A percentile compares a stretch with the other conserved stretches of the same genome.
These are phyloP conservation scores for Capitulum mitella DNA, from an alignment of 2,888 invertebrate species.

Conservation along the genomic window DNA sequence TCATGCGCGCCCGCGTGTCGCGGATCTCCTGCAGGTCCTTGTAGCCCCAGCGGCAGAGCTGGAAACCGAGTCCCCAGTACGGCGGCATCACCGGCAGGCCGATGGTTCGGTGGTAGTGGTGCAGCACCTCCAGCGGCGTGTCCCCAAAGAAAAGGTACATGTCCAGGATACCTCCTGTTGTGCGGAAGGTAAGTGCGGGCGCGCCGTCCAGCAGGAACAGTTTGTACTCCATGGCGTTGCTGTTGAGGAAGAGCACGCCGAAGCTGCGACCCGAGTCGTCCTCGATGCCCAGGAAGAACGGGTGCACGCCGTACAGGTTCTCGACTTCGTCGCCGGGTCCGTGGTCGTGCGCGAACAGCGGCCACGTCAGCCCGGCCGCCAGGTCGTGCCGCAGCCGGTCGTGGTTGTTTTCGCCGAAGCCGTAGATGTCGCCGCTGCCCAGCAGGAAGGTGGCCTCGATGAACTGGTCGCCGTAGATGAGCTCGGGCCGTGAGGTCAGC, in stretches of 20 bases:
- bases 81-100: conserved; percentile 75
- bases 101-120: conserved; percentile 48
- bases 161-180: conserved; percentile 73
- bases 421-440: conserved; percentile 44
- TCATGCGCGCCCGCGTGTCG: conserved; percentile 58
- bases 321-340: conserved; percentile 22
- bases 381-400: conserved; percentile 42
- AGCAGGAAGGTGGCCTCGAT: conserved; percentile 45
- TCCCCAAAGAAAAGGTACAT: conserved; percentile 72
- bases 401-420: conserved; percentile 47
- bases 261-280: conserved; percentile 33
- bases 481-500: conserved; percentile 28
- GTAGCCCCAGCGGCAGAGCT: conserved; percentile 55
- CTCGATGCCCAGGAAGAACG: conserved; percentile 35
- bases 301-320: conserved; percentile 35
- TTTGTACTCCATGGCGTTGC: conserved; percentile 35
- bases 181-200: conserved; percentile 72
- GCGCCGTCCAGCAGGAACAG: conserved; percentile 28
- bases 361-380: conserved; percentile 37
- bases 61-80: conserved; percentile 58
- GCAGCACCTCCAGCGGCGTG: conserved; percentile 50
- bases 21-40: conserved; percentile 57
- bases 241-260: conserved; percentile 34
- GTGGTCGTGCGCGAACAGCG: conserved; percentile 32
- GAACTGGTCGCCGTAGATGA: conserved; percentile 46